phyloP scores from a whole-genome alignment of 2,113 vertebrate genomes.

The Aythya baeri region DNA sequence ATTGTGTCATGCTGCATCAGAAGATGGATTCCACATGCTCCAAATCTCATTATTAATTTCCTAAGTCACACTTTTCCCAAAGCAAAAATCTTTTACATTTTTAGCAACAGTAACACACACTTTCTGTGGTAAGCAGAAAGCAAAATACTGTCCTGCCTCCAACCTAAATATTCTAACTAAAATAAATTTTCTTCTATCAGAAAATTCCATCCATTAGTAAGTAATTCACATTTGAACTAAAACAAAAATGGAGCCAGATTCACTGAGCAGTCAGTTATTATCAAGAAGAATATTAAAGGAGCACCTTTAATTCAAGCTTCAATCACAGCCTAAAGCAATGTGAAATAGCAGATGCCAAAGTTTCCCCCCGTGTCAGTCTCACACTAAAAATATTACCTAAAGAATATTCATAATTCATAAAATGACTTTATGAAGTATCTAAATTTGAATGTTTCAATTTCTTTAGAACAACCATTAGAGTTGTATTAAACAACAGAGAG shows the following conservation, averaged over 20 bases:
- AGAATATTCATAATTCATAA: not conserved
- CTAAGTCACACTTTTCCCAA: not conserved
- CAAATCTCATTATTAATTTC: not conserved
- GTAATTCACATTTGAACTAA: not conserved
- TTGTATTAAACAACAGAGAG: too few relatives aligned
- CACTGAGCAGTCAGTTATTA: not conserved
- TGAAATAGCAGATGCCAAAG: conserved; percentile 45
- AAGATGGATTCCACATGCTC: not conserved
- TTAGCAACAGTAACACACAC: not conserved
- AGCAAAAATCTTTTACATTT: not conserved
- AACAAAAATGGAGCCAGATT: not conserved
- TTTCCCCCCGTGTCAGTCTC: conserved; percentile 36
- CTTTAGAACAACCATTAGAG: not conserved
- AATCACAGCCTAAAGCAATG: conserved; percentile 46
- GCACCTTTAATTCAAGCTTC: conserved; percentile 50
- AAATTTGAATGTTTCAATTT: not conserved
- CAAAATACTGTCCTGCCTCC: not conserved
- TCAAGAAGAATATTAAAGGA: conserved; percentile 47
- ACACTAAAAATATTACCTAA: conserved; percentile 5
- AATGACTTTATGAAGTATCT: not conserved
- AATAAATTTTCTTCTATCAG: not conserved
- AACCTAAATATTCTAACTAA: not conserved
- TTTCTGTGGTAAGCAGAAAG: not conserved
- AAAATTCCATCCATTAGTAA: not conserved
- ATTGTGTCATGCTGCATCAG: not conserved